Percentiles rank a stretch among this genome's conserved stretches.
Conservation (phyloP, 2,113 vertebrate genomes). For the Stictonetta naevosa region DNA sequence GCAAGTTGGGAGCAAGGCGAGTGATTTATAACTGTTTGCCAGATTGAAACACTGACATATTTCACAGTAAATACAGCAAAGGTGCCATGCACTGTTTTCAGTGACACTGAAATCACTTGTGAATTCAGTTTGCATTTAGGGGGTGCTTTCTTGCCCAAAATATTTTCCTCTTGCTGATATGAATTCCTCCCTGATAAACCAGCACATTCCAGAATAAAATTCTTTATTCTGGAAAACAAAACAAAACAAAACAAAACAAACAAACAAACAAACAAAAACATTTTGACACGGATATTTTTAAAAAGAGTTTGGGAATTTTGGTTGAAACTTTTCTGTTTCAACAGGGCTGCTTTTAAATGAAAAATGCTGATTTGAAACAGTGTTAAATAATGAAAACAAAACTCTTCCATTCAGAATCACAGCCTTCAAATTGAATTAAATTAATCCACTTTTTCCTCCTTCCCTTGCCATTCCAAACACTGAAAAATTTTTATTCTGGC, state of each 20-base stretch:
- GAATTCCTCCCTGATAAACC: neutral
- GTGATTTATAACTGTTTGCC: neutral
- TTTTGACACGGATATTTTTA: neutral
- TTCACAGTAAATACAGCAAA: neutral
- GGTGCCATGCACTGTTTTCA: neutral
- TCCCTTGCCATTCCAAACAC: neutral
- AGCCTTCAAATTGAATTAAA: neutral
- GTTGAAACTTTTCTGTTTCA: neutral
- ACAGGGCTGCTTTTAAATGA: neutral
- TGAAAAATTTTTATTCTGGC: neutral
- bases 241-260: too few relatives aligned
- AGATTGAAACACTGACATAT: neutral
- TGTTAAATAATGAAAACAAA: neutral
- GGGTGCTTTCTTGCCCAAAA: neutral
- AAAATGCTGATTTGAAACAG: constrained; percentile 8
- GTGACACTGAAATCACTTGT: neutral
- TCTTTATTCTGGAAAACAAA: neutral
- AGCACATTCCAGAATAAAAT: neutral
- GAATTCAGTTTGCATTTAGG: neutral
- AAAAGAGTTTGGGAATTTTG: neutral
- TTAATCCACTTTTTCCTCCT: neutral
- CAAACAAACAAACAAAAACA: neutral
- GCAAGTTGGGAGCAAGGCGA: neutral
- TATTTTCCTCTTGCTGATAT: neutral
- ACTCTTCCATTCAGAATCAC: neutral